phyloP scores from a whole-genome alignment of 1,140 invertebrate genomes.

The Drosophila jambulina region DNA sequence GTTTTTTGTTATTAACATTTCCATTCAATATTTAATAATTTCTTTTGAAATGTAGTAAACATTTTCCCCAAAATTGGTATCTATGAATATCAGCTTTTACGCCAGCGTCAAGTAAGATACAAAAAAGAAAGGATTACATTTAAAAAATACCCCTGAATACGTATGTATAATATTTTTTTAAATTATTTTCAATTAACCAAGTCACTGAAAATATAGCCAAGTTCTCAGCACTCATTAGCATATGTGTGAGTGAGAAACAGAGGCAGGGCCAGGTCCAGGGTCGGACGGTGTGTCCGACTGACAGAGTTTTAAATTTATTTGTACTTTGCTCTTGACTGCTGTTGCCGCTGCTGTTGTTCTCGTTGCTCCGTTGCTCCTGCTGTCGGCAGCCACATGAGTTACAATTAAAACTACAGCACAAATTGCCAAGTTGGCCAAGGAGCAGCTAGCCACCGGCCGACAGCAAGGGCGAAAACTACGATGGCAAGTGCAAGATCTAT shows the following conservation, averaged over 20 bases:
- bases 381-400: conserved; percentile 69
- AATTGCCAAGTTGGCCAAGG: conserved; percentile 62
- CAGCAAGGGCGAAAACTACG: conserved; percentile 24
- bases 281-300: conserved; percentile 23
- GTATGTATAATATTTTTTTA: not conserved
- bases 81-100: too few relatives aligned
- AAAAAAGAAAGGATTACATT: too few relatives aligned
- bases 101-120: too few relatives aligned
- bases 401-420: conserved; percentile 75
- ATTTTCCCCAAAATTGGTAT: too few relatives aligned
- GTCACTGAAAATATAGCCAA: conserved; percentile 5
- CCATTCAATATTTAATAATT: too few relatives aligned
- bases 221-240: conserved; percentile 21
- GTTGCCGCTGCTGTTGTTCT: conserved; percentile 21
- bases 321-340: conserved; percentile 53
- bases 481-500: conserved; percentile 36
- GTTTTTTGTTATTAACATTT: too few relatives aligned
- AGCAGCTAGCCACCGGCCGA: conserved; percentile 23
- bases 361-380: conserved; percentile 12
- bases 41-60: too few relatives aligned
- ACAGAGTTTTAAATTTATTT: conserved; percentile 73
- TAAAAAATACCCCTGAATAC: too few relatives aligned
- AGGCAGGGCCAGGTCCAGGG: not conserved
- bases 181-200: not conserved
- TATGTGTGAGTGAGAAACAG: conserved; percentile 3